Base-by-base conservation (phyloP, 2,888 invertebrate species). In the Xestia ashworthii region DNA sequence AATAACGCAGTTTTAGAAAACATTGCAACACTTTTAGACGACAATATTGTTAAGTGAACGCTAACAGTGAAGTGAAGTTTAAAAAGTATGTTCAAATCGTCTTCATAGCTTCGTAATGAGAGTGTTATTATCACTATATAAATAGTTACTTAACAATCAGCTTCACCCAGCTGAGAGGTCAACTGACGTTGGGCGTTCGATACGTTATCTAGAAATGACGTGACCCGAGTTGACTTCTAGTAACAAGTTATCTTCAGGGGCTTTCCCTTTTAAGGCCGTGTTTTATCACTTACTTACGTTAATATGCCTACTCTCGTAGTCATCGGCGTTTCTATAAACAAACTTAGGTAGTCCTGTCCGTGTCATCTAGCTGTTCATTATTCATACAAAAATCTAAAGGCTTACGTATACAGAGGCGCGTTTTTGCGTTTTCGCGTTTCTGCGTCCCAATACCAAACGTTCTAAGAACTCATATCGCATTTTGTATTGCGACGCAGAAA, bases 1-100 rank as follows among this genome's bases (percentile, higher is more conserved):
- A 74, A n/a, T 19, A 82, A 74, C 0, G 81, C 71, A 58, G 25
- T 71, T 71, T 80, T 79, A 5, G 72, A 73, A 70, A 38, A 76
- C 82, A 85, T 76, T 76, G 44, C 41, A 32, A n/a, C 50, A 25
- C 22, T 44, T 19, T 74, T 71, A 44, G 5, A 44, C 60, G 8
- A 32, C 44, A 5, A n/a, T 50, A 44, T 50, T 48, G 16, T 1
- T 48, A 65, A 0, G 12, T 55, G 66, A 70, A 62, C 38, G 6
- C 38, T 70, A 22, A 50, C 22, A 60, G 25, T 6, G 25, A 62
- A 80, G 38, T 53, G 50, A 79, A 68, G n/a, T 46, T 50, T n/a
- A 41, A 14, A 6, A 46, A n/a, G 22, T 46, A 48, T 48, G 48
- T 44, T 64, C 5, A 11, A 11, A n/a, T 25, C 11, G 50, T 19